phyloP scores from a whole-genome alignment of 2,113 vertebrate species.

The Oncorhynchus keta region DNA sequence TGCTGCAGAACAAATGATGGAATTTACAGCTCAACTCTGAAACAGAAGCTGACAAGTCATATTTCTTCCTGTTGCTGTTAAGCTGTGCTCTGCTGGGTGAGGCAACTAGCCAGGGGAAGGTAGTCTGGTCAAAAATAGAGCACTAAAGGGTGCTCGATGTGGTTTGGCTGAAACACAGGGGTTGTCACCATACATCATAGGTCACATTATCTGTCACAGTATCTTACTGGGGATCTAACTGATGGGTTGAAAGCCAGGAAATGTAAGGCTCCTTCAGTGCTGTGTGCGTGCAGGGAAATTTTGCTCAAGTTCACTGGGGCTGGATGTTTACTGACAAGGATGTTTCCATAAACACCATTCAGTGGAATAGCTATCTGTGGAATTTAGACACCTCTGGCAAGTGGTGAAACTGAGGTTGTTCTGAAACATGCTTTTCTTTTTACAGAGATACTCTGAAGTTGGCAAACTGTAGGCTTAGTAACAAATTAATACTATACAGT shows the following conservation, averaged over 20 bases:
- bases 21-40: conserved; percentile 8
- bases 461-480: no score
- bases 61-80: conserved; percentile 1
- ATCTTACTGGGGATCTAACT: conserved; percentile 3
- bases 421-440: no score
- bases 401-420: no score
- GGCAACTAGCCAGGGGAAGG: not conserved
- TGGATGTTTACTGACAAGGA: not conserved
- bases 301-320: not conserved
- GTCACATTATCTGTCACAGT: not conserved
- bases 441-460: no score
- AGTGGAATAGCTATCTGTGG: conserved; percentile 13
- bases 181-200: conserved; percentile 2
- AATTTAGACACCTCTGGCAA: not conserved
- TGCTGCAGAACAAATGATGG: not conserved
- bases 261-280: not conserved
- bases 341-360: conserved; percentile 13
- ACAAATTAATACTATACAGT: no score
- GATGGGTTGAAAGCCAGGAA: conserved; percentile 4
- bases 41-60: conserved; percentile 6
- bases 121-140: no score
- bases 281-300: conserved; percentile 1
- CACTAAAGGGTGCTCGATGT: not conserved
- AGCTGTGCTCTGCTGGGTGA: conserved; percentile 8
- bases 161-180: conserved; percentile 7